Percentiles rank a stretch among this genome's conserved stretches.
These are phyloP conservation scores for Pemphredon lugubris DNA, from an alignment of 2,888 invertebrate genomes.

Conservation along the genomic window DNA sequence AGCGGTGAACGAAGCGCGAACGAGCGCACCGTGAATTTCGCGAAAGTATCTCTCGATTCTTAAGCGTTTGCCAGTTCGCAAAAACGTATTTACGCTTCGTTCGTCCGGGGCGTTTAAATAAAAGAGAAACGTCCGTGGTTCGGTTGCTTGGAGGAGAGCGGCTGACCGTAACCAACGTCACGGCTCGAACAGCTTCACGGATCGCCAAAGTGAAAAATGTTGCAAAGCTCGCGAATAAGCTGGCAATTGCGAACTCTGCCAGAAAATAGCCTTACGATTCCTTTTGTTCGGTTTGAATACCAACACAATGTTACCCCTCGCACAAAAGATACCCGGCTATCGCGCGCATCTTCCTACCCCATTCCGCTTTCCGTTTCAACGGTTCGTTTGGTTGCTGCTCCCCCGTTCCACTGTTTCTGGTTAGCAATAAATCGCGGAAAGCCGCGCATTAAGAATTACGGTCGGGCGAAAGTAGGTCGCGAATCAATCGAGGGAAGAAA, in stretches of 20 bases:
- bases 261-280: too few relatives aligned
- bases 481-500: conserved; percentile 51
- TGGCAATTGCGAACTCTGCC: too few relatives aligned
- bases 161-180: too few relatives aligned
- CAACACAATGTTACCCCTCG: too few relatives aligned
- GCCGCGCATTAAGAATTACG: conserved; percentile 49
- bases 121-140: too few relatives aligned
- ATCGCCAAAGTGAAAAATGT: too few relatives aligned
- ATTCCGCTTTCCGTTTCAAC: not conserved
- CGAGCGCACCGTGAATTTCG: conserved; percentile 18
- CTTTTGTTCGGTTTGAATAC: too few relatives aligned
- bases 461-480: conserved; percentile 47
- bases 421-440: conserved; percentile 47
- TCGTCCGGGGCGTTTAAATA: conserved; percentile 24
- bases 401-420: conserved; percentile 11
- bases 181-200: too few relatives aligned
- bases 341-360: too few relatives aligned
- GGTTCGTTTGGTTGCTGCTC: not conserved
- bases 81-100: conserved; percentile 28
- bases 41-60: conserved; percentile 25
- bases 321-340: too few relatives aligned
- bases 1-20: conserved; percentile 12
- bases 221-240: too few relatives aligned
- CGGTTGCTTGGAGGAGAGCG: too few relatives aligned
- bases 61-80: conserved; percentile 10